Base-by-base conservation (phyloP, 2,888 invertebrate species). In the Tortricodes alternella region DNA sequence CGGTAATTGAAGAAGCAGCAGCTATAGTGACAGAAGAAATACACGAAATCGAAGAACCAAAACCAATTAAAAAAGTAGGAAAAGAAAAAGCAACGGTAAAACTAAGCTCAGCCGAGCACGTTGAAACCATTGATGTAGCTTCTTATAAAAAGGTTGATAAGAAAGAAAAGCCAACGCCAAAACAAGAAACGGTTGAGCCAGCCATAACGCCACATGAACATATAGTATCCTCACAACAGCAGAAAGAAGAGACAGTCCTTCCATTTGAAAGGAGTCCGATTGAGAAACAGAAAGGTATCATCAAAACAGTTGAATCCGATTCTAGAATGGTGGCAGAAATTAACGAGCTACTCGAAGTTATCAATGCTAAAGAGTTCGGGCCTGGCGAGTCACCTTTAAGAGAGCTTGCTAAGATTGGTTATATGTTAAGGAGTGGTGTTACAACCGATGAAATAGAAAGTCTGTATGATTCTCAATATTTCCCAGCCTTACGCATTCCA, bases 401-500 rank as follows among this genome's bases (percentile, higher is more conserved):
- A 48, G 97, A 97, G 88, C 85, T 97, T 55, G 96, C 96, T 7
- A 95, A 95, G 67, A 96, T 97, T 59, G 96, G 96, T 18, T 94
- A 95, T 65, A 89, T 97, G 68, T 87, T 96, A 57, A 92, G 94
- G 61, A 94, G 94, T 66, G 97, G 97, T 13, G 92, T 96, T 27
- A 93, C 94, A 2, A 94, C 94, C 1, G 93, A 93, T 68, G 94
- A 96, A 85, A 94, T 97, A 39, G 95, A 95, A 62, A 93, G 94
- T 39, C 91, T 96, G 61, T 96, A 96, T 70, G 94, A 95, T 68
- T 94, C 95, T 13, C 93, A 95, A 67, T 93, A 94, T 68, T 96
- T 97, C 81, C 95, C 96, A 15, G 94, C 96, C 9, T 79, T 97
- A 51, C 93, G 94, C 71, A 94, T 95, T 9, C 96, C 96, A 0